Evolutionary conservation across 2,113 vertebrate species (phyloP).

Genomic region (Gobio gobio): DNA sequence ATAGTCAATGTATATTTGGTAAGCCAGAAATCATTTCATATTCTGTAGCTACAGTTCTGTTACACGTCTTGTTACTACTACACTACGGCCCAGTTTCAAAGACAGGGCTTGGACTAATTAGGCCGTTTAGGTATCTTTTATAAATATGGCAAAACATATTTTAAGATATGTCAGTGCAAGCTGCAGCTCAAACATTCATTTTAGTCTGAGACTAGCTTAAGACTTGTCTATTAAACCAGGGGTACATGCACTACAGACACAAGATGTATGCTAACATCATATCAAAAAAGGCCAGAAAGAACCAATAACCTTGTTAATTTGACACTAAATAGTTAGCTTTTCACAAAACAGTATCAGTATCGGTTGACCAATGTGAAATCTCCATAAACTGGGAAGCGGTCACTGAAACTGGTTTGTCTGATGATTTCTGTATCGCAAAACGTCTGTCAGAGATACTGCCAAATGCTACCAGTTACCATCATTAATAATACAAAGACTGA

Average conservation of each 20-base stretch:
- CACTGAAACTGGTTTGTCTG: not conserved
- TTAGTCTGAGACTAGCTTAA: too few species aligned
- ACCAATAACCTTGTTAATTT: not conserved
- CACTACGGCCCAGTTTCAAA: too few species aligned
- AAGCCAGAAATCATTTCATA: not conserved
- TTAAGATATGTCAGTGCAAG: too few species aligned
- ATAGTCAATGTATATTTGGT: not conserved
- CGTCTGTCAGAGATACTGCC: not conserved
- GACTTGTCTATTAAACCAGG: too few species aligned
- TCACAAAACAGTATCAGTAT: not conserved
- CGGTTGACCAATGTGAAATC: not conserved
- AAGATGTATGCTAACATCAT: too few species aligned
- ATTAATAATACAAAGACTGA: constrained; percentile 7
- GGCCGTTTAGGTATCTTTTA: too few species aligned
- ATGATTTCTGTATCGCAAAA: not conserved
- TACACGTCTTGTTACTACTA: not conserved
- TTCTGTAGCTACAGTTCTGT: not conserved
- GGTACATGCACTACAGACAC: too few species aligned
- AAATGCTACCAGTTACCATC: not conserved
- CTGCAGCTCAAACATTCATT: too few species aligned
- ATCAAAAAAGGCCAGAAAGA: too few species aligned
- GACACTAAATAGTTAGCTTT: not conserved
- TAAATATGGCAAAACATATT: too few species aligned
- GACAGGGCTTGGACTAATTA: too few species aligned
- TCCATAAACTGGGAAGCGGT: not conserved